Conservation (phyloP, 2,113 vertebrate species). For the Mungos mungo region DNA sequence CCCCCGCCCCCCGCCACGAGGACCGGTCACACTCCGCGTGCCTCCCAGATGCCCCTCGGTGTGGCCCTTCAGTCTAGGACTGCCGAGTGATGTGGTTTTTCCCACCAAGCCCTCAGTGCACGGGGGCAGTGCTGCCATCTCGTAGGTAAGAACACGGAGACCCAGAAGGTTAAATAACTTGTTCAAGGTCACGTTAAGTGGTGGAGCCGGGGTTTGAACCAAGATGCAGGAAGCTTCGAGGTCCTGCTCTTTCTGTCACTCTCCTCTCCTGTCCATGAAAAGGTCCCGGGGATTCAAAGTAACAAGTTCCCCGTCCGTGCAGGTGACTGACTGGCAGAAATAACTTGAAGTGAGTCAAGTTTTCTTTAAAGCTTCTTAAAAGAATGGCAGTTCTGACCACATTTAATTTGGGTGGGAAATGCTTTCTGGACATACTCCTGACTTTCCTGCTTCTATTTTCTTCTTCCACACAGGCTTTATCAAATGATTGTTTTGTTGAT, state of each 20-base stretch:
- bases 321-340: not conserved
- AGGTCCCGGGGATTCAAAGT: not conserved
- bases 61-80: not conserved
- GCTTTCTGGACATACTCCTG: slow-evolving; percentile 66
- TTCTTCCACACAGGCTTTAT: slow-evolving; percentile 52
- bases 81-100: not conserved
- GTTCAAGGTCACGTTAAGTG: not conserved
- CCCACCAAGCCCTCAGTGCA: not conserved
- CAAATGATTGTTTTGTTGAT: slow-evolving; percentile 62
- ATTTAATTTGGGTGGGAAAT: not conserved
- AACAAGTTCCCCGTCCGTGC: not conserved
- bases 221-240: not conserved
- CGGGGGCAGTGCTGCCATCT: not conserved
- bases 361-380: slow-evolving; percentile 39
- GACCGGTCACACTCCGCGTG: not conserved
- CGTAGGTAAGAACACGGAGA: not conserved
- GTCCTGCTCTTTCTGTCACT: not conserved
- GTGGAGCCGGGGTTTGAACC: not conserved
- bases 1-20: not conserved
- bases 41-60: rapidly evolving
- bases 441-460: slow-evolving; percentile 17
- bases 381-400: slow-evolving; percentile 29
- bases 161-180: too few relatives aligned
- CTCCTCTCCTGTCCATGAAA: not conserved
- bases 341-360: not conserved